These are phyloP conservation scores for Pachliopta kotzebuea DNA, from an alignment of 2,888 invertebrate genomes.

Conservation along the genomic window DNA sequence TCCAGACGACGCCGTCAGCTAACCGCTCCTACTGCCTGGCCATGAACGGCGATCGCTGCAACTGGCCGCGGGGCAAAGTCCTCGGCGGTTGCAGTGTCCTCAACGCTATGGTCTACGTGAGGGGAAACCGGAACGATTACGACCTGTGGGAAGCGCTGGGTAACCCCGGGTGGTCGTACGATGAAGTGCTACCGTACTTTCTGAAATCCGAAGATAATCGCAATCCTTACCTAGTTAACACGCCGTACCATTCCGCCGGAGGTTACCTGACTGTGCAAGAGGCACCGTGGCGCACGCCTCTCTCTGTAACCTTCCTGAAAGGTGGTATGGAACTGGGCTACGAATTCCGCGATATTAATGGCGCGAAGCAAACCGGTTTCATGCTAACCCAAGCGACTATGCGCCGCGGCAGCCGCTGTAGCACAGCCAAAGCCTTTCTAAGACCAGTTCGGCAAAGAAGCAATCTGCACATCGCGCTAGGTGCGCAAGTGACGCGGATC, in stretches of 20 bases:
- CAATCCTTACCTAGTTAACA: constrained; percentile 88
- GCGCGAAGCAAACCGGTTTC: constrained; percentile 91
- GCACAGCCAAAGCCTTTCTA: constrained; percentile 93
- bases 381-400: constrained; percentile 93
- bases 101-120: constrained; percentile 95
- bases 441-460: constrained; percentile 87
- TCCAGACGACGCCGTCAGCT: constrained; percentile 89
- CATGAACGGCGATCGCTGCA: constrained; percentile 92
- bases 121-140: constrained; percentile 93
- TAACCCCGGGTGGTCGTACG: constrained; percentile 92
- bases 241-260: constrained; percentile 87
- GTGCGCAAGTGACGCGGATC: constrained; percentile 87
- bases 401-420: constrained; percentile 90
- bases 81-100: constrained; percentile 93
- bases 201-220: constrained; percentile 93
- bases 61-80: constrained; percentile 96
- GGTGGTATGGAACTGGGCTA: constrained; percentile 92
- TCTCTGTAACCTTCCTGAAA: constrained; percentile 90
- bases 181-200: constrained; percentile 90
- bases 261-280: constrained; percentile 93
- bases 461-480: constrained; percentile 90
- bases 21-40: constrained; percentile 91
- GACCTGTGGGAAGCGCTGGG: constrained; percentile 92
- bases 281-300: constrained; percentile 90
- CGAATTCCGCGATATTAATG: constrained; percentile 89